These are phyloP conservation scores for Brachionus sp. DNA, from an alignment of 1,140 invertebrate species.

Conservation along the genomic window DNA sequence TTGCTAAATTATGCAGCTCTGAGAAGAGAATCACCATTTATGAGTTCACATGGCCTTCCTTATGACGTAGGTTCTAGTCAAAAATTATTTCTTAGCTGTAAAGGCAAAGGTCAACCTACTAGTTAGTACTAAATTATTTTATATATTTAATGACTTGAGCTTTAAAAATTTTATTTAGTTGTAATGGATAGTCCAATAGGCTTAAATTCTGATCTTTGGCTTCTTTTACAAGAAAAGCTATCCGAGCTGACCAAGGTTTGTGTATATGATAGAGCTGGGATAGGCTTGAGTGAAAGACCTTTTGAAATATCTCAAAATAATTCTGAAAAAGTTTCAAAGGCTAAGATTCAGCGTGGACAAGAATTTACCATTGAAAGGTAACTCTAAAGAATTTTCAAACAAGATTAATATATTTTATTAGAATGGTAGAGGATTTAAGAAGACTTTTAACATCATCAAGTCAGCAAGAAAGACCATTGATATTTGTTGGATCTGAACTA, in stretches of 20 bases:
- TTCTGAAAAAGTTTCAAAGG: neutral
- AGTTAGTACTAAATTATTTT: slow-evolving; percentile 49
- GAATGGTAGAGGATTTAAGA: slow-evolving; percentile 59
- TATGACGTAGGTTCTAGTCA: slow-evolving; percentile 56
- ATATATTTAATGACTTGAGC: too few species aligned
- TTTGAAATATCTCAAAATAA: slow-evolving; percentile 46
- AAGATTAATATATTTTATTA: slow-evolving; percentile 47
- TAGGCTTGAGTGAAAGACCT: slow-evolving; percentile 58
- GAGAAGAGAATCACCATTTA: slow-evolving; percentile 49
- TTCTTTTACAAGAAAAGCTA: slow-evolving; percentile 51
- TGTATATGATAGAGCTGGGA: slow-evolving; percentile 58
- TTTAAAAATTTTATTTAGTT: slow-evolving; percentile 48
- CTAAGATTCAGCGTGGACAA: neutral
- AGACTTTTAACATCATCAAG: slow-evolving; percentile 54
- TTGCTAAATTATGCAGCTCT: slow-evolving; percentile 54
- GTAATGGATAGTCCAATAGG: slow-evolving; percentile 57
- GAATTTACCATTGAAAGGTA: slow-evolving; percentile 56
- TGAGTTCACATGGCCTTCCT: slow-evolving; percentile 51
- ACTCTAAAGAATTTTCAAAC: neutral
- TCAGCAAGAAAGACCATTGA: slow-evolving; percentile 55
- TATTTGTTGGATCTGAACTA: slow-evolving; percentile 58
- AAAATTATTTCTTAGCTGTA: slow-evolving; percentile 53
- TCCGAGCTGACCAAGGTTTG: slow-evolving; percentile 53
- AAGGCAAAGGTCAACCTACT: slow-evolving; percentile 53
- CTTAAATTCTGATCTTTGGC: slow-evolving; percentile 57